These are phyloP conservation scores for Allacma fusca DNA, from an alignment of 2,888 invertebrate genomes.

Conservation along the genomic window DNA sequence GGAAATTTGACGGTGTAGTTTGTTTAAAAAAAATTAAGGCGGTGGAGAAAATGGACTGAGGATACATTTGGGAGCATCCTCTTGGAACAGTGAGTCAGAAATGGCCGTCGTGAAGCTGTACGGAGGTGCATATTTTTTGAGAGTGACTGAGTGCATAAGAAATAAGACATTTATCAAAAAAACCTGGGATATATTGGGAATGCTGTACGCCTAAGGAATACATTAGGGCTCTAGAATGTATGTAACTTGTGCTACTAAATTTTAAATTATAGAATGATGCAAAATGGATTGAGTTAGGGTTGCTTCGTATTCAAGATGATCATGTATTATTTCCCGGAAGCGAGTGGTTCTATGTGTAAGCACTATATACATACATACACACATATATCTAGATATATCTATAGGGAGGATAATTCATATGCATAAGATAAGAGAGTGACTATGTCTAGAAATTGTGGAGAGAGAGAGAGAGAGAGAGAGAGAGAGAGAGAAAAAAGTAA, in stretches of 20 bases:
- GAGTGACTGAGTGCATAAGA: too few species aligned
- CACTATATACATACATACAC: not conserved
- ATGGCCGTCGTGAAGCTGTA: too few species aligned
- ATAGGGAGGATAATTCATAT: not conserved
- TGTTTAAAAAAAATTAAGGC: too few species aligned
- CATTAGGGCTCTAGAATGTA: not conserved
- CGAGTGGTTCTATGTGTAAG: conserved; percentile 28
- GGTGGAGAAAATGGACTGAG: too few species aligned
- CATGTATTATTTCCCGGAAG: conserved; percentile 39
- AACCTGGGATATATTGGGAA: too few species aligned
- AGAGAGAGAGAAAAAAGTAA: conserved; percentile 19
- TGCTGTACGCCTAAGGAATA: too few species aligned
- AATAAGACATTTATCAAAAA: too few species aligned
- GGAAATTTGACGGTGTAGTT: too few species aligned
- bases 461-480: not conserved
- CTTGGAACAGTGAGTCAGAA: too few species aligned
- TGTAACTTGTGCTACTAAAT: conserved; percentile 43
- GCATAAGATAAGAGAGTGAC: not conserved
- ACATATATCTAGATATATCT: too few species aligned
- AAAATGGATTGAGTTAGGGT: conserved; percentile 47
- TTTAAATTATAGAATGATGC: conserved; percentile 48
- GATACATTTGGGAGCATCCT: too few species aligned
- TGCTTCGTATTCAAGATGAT: conserved; percentile 17
- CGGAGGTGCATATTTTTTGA: too few species aligned
- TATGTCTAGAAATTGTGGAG: conserved; percentile 2